phyloP scores from a whole-genome alignment of 1,140 invertebrate genomes.

The Arctopsyche grandis region DNA sequence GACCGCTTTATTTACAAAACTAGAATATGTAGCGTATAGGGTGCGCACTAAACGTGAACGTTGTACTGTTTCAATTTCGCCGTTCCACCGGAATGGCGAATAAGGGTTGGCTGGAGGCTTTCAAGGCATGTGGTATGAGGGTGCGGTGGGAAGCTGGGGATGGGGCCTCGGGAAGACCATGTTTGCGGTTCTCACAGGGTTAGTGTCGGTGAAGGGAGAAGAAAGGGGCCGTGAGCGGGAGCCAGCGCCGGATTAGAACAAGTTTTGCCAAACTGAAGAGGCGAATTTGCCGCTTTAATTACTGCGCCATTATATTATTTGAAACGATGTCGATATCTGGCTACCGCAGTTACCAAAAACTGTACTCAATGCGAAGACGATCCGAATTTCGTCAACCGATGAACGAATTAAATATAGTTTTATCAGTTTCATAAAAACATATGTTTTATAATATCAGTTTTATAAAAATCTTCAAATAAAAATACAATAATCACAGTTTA shows the following conservation, averaged over 20 bases:
- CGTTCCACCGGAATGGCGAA: slow-evolving; percentile 29
- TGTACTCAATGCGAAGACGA: neutral
- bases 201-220: neutral
- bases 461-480: too few species aligned
- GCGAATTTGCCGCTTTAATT: slow-evolving; percentile 20
- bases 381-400: too few species aligned
- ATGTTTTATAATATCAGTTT: too few species aligned
- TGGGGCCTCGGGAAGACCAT: slow-evolving; percentile 15
- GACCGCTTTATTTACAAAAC: slow-evolving; percentile 23
- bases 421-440: too few species aligned
- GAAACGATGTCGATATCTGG: slow-evolving; percentile 17
- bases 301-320: slow-evolving; percentile 19
- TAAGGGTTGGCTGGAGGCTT: slow-evolving; percentile 30
- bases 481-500: too few species aligned
- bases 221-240: neutral
- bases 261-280: slow-evolving; percentile 15
- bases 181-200: slow-evolving; percentile 40
- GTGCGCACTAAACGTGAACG: slow-evolving; percentile 33
- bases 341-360: neutral
- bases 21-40: slow-evolving; percentile 19
- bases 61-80: slow-evolving; percentile 47
- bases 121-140: neutral
- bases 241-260: slow-evolving; percentile 7
- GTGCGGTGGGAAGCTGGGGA: neutral
- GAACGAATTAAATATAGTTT: too few species aligned